Evolutionary conservation across 2,888 invertebrate genomes (phyloP).

Genomic region (Dioctria linearis): DNA sequence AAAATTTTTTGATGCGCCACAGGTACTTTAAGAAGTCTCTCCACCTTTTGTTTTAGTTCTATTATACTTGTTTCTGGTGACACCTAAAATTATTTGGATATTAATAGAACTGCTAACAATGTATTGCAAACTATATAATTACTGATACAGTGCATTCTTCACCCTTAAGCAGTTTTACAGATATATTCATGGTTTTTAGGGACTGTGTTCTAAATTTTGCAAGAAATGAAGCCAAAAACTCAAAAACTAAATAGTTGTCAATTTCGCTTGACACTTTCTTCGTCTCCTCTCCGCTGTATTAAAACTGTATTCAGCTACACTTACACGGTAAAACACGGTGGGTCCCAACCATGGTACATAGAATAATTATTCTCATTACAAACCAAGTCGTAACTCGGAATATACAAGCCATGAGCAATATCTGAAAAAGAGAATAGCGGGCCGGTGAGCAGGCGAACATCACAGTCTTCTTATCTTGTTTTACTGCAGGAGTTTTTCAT

Average conservation of each 20-base stretch:
- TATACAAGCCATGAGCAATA: too few species aligned
- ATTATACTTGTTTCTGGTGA: slow-evolving; percentile 75
- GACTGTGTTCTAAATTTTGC: not conserved
- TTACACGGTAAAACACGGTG: too few species aligned
- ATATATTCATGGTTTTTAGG: slow-evolving; percentile 76
- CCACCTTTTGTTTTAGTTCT: slow-evolving; percentile 80
- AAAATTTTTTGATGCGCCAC: slow-evolving; percentile 80
- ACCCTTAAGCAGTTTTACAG: slow-evolving; percentile 82
- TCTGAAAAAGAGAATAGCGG: too few species aligned
- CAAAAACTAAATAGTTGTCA: not conserved
- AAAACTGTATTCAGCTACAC: too few species aligned
- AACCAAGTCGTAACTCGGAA: too few species aligned
- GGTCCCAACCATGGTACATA: too few species aligned
- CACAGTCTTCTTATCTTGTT: too few species aligned
- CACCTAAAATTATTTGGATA: slow-evolving; percentile 68
- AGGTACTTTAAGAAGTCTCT: slow-evolving; percentile 77
- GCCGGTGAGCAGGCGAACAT: too few species aligned
- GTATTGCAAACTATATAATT: slow-evolving; percentile 57
- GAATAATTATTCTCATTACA: too few species aligned
- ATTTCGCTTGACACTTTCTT: not conserved
- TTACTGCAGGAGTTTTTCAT: too few species aligned
- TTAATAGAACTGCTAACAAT: not conserved
- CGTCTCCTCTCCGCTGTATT: too few species aligned
- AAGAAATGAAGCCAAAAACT: not conserved
- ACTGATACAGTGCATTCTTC: slow-evolving; percentile 80